Conservation (phyloP, 1,140 invertebrate species). For the Schlechtendalia chinensis region DNA sequence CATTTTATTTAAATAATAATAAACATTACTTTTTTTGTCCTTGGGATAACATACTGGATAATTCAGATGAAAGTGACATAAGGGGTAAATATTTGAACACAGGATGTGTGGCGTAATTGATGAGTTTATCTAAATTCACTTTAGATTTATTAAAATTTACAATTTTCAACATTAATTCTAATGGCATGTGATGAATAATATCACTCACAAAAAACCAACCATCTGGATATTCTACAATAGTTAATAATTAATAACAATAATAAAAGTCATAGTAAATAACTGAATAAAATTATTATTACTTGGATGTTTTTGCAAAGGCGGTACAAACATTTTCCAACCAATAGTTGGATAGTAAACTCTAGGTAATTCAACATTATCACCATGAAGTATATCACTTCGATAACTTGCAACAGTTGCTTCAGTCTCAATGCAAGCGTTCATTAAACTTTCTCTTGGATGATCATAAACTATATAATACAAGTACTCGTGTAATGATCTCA, state of each 20-base stretch:
- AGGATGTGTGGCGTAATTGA: constrained; percentile 65
- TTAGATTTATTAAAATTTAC: constrained; percentile 64
- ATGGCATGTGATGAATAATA: constrained; percentile 68
- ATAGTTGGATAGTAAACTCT: constrained; percentile 60
- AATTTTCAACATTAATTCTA: constrained; percentile 70
- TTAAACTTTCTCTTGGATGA: constrained; percentile 58
- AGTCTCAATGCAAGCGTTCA: constrained; percentile 56
- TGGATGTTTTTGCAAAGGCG: constrained; percentile 65
- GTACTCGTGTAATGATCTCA: constrained; percentile 67
- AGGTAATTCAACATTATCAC: constrained; percentile 58
- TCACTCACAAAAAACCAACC: constrained; percentile 78
- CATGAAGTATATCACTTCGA: constrained; percentile 53
- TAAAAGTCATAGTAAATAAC: no score
- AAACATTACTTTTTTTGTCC: constrained; percentile 45
- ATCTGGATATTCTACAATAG: constrained; percentile 59
- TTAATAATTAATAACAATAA: neutral
- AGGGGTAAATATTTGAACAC: constrained; percentile 67
- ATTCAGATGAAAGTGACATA: constrained; percentile 59
- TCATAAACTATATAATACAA: constrained; percentile 69
- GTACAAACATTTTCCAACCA: constrained; percentile 74
- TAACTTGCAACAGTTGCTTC: constrained; percentile 52
- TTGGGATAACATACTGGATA: constrained; percentile 23
- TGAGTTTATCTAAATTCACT: constrained; percentile 60
- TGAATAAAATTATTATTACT: constrained; percentile 55
- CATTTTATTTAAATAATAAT: neutral